Base-by-base conservation (phyloP, 2,888 invertebrate genomes). In the Cantharis rustica region DNA sequence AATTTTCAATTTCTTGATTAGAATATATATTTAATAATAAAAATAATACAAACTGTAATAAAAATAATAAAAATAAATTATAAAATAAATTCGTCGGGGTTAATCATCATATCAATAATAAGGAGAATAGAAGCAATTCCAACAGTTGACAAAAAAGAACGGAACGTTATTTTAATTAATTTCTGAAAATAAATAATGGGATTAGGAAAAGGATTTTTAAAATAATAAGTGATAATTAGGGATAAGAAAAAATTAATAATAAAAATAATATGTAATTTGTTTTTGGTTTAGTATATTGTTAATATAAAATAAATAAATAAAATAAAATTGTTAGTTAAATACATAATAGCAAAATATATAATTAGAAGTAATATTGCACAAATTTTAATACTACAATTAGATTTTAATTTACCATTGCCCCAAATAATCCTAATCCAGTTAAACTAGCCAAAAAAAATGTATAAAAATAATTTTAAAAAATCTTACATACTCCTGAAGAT, bases 21-120 rank as follows among this genome's bases (percentile, higher is more conserved):
- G 5, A 63, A 63, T n/a, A 63, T 63, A 63, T 63, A 63, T 63
- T 17, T 16, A 63, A n/a, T 13, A 71, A 64, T 23, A 16, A 63
- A 63, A 47, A n/a, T 20, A 66, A 16, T 20, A 66, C 17, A 66
- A 66, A 20, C 23, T 66, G 20, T 4, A 20, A 66, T 63, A 66
- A 66, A 64, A 64, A 64, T 16, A 31, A 31, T 13, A 13, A 23
- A 31, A 31, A 66, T 66, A 66, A 20, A n/a, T 17, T 61, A 70
- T 16, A 23, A 10, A 16, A 69, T 83, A 79, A 86, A 86, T 73
- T 83, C 79, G 87, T 90, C 68, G 86, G 89, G 86, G 89, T 89
- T 82, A 88, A 90, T 10, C 85, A 89, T 13, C 71, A 85, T 79
- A 80, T 86, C 86, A 74, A 86, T 80, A 20, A 85, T 78, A 80